Conservation (phyloP, 1,140 invertebrate genomes). For the Plectrocnemia conspersa region DNA sequence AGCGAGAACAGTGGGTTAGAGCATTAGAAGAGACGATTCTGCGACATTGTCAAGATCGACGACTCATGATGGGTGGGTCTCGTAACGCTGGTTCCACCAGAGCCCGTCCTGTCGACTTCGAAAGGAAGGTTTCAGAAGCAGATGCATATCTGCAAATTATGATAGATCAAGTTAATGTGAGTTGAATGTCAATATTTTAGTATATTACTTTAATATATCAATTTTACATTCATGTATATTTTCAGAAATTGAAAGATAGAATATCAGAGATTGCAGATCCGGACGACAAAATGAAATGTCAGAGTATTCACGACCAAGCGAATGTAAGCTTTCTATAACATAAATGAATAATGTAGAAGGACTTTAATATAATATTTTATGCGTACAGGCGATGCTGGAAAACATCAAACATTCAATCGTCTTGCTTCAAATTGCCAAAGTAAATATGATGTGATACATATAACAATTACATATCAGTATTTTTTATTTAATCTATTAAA, state of each 20-base stretch:
- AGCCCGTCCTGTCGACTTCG: conserved; percentile 58
- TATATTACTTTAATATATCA: not conserved
- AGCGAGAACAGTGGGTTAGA: conserved; percentile 92
- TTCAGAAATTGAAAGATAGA: conserved; percentile 61
- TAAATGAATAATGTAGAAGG: not conserved
- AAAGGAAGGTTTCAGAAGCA: conserved; percentile 87
- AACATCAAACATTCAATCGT: conserved; percentile 97
- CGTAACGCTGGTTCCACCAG: conserved; percentile 32
- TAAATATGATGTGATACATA: no score
- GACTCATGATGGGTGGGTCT: conserved; percentile 45
- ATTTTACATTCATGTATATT: conserved; percentile 14
- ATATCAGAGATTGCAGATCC: conserved; percentile 62
- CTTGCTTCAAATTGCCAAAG: conserved; percentile 94
- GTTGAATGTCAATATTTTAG: conserved; percentile 29
- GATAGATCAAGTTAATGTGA: conserved; percentile 86
- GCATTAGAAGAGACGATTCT: conserved; percentile 92
- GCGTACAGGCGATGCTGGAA: conserved; percentile 75
- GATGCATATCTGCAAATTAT: conserved; percentile 95
- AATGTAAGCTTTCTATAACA: conserved; percentile 50
- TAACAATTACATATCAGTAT: conserved; percentile 4
- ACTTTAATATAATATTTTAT: conserved; percentile 9
- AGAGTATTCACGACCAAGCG: conserved; percentile 59
- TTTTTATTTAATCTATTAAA: conserved; percentile 4
- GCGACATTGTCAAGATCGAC: conserved; percentile 66
- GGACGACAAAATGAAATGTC: conserved; percentile 61